These are phyloP conservation scores for Pristionchus exspectatus DNA, from an alignment of 2,888 invertebrate species.

Conservation along the genomic window DNA sequence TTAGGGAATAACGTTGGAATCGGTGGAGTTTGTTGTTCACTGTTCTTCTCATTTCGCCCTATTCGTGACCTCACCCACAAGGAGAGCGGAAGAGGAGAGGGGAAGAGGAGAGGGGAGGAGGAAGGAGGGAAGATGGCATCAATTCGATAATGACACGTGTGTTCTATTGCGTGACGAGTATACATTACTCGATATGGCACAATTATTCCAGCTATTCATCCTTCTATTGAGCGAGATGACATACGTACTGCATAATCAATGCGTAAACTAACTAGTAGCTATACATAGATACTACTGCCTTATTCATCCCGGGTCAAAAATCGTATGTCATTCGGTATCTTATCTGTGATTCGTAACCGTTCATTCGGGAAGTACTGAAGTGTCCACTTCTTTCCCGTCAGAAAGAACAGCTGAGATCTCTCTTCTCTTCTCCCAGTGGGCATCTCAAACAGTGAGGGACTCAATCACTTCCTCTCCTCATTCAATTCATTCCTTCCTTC, in stretches of 20 bases:
- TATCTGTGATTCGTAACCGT: no score
- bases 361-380: not conserved
- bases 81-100: not conserved
- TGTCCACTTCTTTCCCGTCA: not conserved
- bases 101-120: not conserved
- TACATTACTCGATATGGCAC: not conserved
- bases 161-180: not conserved
- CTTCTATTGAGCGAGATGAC: not conserved
- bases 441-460: slow-evolving; percentile 3
- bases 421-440: slow-evolving; percentile 7
- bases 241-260: not conserved
- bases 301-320: no score
- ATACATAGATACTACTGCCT: no score
- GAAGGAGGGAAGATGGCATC: not conserved
- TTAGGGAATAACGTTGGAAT: not conserved
- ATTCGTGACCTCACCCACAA: not conserved
- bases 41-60: not conserved
- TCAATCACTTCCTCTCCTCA: not conserved
- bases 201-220: not conserved
- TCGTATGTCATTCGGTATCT: no score
- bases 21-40: not conserved
- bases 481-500: not conserved
- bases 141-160: slow-evolving; percentile 22
- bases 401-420: not conserved
- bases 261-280: not conserved